These are phyloP conservation scores for Buphagus erythrorhynchus DNA, from an alignment of 2,797 vertebrate genomes.

Conservation along the genomic window DNA sequence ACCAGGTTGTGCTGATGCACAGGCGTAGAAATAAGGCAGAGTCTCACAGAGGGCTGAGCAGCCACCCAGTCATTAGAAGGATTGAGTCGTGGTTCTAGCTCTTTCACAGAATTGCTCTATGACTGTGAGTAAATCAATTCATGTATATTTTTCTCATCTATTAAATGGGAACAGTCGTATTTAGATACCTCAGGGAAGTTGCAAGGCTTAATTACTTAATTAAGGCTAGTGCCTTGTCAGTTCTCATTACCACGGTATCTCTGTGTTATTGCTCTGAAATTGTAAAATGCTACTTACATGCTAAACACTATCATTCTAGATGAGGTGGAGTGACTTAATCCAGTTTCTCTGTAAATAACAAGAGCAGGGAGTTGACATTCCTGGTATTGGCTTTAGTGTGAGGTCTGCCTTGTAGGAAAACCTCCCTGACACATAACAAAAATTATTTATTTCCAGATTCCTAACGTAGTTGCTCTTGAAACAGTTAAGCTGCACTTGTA, in stretches of 20 bases:
- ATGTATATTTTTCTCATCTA: background rate
- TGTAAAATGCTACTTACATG: background rate
- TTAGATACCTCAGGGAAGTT: background rate
- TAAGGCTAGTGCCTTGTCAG: background rate
- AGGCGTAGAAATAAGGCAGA: background rate
- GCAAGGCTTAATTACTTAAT: constrained; percentile 8
- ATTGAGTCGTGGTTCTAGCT: background rate
- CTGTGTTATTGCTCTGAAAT: constrained; percentile 19
- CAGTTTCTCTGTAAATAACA: background rate
- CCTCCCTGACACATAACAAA: background rate
- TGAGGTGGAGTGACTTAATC: background rate
- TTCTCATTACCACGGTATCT: constrained; percentile 6
- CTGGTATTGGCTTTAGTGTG: background rate
- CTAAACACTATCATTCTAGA: background rate
- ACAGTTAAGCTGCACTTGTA: background rate
- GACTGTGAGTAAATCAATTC: background rate
- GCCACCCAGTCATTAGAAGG: background rate
- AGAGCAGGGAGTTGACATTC: background rate
- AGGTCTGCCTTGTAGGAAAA: background rate
- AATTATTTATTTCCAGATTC: background rate
- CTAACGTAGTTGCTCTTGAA: background rate
- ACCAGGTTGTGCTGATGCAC: too few species aligned
- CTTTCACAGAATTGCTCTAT: background rate
- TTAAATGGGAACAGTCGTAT: background rate
- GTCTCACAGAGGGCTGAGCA: background rate